Base-by-base conservation (phyloP, 2,797 vertebrate species). In the Pseudotriccus pelzelni region DNA sequence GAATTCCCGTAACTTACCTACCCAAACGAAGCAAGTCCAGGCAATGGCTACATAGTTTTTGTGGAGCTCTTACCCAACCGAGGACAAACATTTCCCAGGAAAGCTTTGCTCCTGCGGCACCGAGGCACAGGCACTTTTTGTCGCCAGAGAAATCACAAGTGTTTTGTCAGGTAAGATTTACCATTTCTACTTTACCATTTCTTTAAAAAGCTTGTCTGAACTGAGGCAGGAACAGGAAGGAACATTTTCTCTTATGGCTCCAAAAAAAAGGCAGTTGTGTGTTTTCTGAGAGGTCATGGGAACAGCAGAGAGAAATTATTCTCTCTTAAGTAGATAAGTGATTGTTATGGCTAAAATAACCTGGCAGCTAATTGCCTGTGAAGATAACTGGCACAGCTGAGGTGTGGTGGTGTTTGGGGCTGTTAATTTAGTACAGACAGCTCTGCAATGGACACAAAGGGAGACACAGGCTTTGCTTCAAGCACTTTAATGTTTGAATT, bases 11-110 rank as follows among this genome's bases (percentile, higher is more conserved):
- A 55, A 92, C 88, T 97, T 96, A 94, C 96, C 94, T 96, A 82
- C 87, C 62, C 90, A 94, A 94, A 93, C 86, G 46, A 93, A 97
- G 97, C 98, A 92, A 98, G 98, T 96, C 98, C 94, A 95, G 98
- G 95, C 98, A 98, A 97, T 70, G 79, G 96, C 95, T 95, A 80
- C 97, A 97, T 98, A 97, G 94, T 97, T 98, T 97, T 93, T 32
- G 83, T 74, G 87, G 87, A 97, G 92, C 96, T 97, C 90, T 95
- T 89, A 66, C 90, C 67, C 92, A 91, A 62, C 44, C 20, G 64
- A 90, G 79, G 88, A 84, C 96, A 96, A 91, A 87, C 84, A 50
- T 94, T 97, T 89, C 52, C 89, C 4, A 21, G 63, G 91, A 89
- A 96, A 92, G 79, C 34, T 25, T 90, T 93, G 94, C 94, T 97